These are phyloP conservation scores for Ptychadena robeensis DNA, from an alignment of 2,797 vertebrate genomes.

Conservation along the genomic window DNA sequence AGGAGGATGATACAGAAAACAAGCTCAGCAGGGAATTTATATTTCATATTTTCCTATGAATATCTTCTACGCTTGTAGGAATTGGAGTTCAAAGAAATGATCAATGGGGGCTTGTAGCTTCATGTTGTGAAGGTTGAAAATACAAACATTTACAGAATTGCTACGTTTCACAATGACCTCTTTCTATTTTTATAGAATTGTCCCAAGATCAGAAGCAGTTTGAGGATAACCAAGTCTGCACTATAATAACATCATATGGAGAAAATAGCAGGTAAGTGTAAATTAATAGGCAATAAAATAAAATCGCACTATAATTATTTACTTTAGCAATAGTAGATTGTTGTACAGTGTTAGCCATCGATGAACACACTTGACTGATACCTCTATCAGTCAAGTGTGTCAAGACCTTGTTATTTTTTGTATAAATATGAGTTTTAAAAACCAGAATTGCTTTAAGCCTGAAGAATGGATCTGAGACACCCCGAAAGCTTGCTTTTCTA, in stretches of 20 bases:
- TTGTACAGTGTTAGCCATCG: too few species aligned
- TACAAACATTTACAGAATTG: conserved; percentile 49
- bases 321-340: too few species aligned
- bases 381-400: too few species aligned
- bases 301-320: too few species aligned
- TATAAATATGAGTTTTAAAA: too few species aligned
- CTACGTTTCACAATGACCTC: conserved; percentile 25
- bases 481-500: too few species aligned
- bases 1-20: conserved; percentile 58
- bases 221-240: neutral
- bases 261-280: neutral
- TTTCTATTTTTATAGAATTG: conserved; percentile 19
- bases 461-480: too few species aligned
- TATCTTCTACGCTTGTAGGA: conserved; percentile 40
- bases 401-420: too few species aligned
- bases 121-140: conserved; percentile 26
- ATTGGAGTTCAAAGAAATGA: conserved; percentile 56
- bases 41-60: conserved; percentile 28
- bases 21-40: conserved; percentile 58
- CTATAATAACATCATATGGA: neutral
- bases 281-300: neutral
- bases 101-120: conserved; percentile 22
- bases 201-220: neutral
- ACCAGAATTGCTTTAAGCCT: too few species aligned
- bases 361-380: too few species aligned